Evolutionary conservation across 23 tunicate species (phyloP), one percentile per base, ranked within the genome.

Genomic region (Trididemnum miniatum): DNA sequence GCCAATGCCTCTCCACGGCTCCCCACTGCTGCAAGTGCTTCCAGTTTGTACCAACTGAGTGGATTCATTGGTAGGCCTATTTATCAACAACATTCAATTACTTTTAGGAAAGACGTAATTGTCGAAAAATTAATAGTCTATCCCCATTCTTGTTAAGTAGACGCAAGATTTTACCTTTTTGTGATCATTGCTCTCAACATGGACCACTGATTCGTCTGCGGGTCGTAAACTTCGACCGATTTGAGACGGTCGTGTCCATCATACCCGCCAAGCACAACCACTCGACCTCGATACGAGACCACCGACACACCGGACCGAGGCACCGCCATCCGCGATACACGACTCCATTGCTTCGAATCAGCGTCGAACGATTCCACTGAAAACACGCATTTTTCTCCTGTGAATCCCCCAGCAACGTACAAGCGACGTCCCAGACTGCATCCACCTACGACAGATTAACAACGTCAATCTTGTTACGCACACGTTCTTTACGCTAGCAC

Each of bases 391-490:
- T 83, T 72, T 22, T 81, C 60, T 23, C 97, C 97, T 20, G 91
- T 92, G 86, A 92, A 92, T 9, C 97, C 97, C 34, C 97, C 97
- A 7, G 89, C 97, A 15, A 87, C 97, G 78, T 82, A 92, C 15
- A 92, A 57, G 30, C 81, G 83, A 26, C 72, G 39, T 15, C 71
- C 71, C 82, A 92, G 0, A 49, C 86, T 65, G 44, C 92, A 87
- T 18, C 63, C 97, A 1, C 97, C 97, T 92, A 75, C 2, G 57
- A 22, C 25, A n/a, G n/a, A n/a, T n/a, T n/a, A n/a, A n/a, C n/a
- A n/a, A n/a, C n/a, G n/a, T n/a, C n/a, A n/a, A n/a, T n/a, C n/a
- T n/a, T n/a, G n/a, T n/a, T n/a, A n/a, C n/a, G n/a, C n/a, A n/a
- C n/a, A n/a, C n/a, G n/a, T n/a, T n/a, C n/a, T n/a, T n/a, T n/a